phyloP scores from a whole-genome alignment of 2,113 vertebrate genomes.

The Atractosteus spatula region DNA sequence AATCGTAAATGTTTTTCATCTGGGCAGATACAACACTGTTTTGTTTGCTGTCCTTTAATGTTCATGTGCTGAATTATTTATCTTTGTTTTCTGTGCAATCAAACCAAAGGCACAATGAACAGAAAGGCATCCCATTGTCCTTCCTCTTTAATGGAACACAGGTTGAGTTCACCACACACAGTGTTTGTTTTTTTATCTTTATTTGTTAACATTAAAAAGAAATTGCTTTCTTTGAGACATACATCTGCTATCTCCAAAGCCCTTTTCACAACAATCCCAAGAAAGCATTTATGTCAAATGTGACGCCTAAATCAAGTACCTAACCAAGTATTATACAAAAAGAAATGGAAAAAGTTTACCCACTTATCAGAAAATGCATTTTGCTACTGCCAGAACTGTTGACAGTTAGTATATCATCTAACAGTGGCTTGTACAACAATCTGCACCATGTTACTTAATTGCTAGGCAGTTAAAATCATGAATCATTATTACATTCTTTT shows the following conservation, averaged over 20 bases:
- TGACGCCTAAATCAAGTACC: no score
- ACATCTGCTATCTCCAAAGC: no score
- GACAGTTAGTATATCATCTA: no score
- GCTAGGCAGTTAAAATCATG: not conserved
- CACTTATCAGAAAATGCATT: not conserved
- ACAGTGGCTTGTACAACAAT: not conserved
- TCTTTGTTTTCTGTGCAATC: conserved; percentile 52
- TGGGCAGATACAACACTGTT: conserved; percentile 53
- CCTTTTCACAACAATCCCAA: no score
- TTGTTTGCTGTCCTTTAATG: conserved; percentile 62
- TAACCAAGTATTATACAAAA: not conserved
- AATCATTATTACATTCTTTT: not conserved
- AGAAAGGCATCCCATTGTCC: conserved; percentile 27
- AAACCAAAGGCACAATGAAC: conserved; percentile 55
- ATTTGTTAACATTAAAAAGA: no score
- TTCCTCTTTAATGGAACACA: no score
- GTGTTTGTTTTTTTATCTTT: no score
- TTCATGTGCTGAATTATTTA: conserved; percentile 70
- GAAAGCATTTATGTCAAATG: no score
- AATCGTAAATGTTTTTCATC: conserved; percentile 60
- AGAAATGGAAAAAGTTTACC: conserved; percentile 10
- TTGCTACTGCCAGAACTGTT: no score
- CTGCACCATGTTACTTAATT: not conserved
- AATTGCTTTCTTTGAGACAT: no score
- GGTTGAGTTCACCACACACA: no score